Evolutionary conservation across 2,888 invertebrate species (phyloP), one percentile per base, ranked within the genome.

Genomic region (Erannis defoliaria): DNA sequence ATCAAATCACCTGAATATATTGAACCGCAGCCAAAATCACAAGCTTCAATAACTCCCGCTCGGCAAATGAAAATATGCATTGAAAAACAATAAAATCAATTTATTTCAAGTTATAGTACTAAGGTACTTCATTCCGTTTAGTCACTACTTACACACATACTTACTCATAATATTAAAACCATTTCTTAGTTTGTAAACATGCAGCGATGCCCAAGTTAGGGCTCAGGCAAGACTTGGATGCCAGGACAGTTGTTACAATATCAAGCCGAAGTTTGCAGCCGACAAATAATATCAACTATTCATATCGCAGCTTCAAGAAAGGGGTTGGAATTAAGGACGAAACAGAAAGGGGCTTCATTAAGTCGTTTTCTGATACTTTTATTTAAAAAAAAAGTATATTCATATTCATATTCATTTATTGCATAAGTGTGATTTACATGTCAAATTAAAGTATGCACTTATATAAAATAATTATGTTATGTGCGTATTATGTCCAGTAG

Each of bases 1-100:
- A 55, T 21, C 55, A 31, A 70, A 59, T 64, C 49, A 57, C 37
- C 51, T 23, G 49, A 61, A 57, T 64, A 45, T 55, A 35, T 53
- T 21, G 48, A 42, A 62, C 54, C 49, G 49, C 16, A 33, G 49
- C 16, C 26, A 51, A 35, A 53, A 46, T 40, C 54, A 60, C 53
- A 56, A 45, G 29, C 37, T 26, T 21, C 18, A n/a, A 37, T 21
- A 43, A 43, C 5, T 37, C 37, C 10, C 14, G 1, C 37, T 14
- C 14, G 1, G 16, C n/a, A 29, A 19, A 10, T 12, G n/a, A 33
- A 21, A 33, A 37, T 37, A 18, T 19, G 31, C 16, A 29, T 26
- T 5, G 2, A 23, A 29, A 55, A 35, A 45, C 5, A 10, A 2
- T n/a, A n/a, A n/a, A n/a, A n/a, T n/a, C n/a, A n/a, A n/a, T n/a